A percentile compares a stretch with the other conserved stretches of the same genome.
phyloP scores from a whole-genome alignment of 2,113 vertebrate species.

The Amphiprion ocellaris region DNA sequence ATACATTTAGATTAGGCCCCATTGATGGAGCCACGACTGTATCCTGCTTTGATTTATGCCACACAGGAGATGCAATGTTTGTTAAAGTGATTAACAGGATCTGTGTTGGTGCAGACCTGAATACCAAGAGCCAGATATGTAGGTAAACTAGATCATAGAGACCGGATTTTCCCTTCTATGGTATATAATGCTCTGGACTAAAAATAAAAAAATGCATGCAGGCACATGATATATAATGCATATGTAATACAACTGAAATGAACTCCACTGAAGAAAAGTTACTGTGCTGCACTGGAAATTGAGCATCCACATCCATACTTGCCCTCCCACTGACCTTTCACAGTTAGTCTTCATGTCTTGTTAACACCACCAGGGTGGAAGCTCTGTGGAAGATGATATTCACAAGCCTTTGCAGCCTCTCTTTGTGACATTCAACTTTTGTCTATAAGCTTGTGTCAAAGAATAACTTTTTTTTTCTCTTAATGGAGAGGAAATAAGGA shows the following conservation, averaged over 20 bases:
- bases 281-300: slow-evolving; percentile 30
- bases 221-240: neutral
- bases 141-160: slow-evolving; percentile 50
- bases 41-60: slow-evolving; percentile 68
- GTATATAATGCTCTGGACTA: slow-evolving; percentile 29
- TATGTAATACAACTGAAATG: slow-evolving; percentile 5
- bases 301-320: slow-evolving; percentile 38
- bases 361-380: slow-evolving; percentile 52
- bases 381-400: slow-evolving; percentile 33
- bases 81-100: slow-evolving; percentile 77
- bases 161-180: neutral
- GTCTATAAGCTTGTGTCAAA: slow-evolving; percentile 1
- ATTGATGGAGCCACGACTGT: slow-evolving; percentile 68
- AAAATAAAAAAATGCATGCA: neutral
- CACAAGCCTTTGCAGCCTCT: slow-evolving; percentile 18
- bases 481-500: neutral
- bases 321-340: slow-evolving; percentile 62
- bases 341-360: slow-evolving; percentile 47
- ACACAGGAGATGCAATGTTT: slow-evolving; percentile 73
- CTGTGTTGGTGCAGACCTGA: slow-evolving; percentile 56
- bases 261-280: neutral
- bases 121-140: slow-evolving; percentile 65
- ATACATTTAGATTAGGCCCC: slow-evolving; percentile 73
- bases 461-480: neutral
- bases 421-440: slow-evolving; percentile 25